phyloP scores from a whole-genome alignment of 2,797 vertebrate species.

The Loris lydekkerianus region DNA sequence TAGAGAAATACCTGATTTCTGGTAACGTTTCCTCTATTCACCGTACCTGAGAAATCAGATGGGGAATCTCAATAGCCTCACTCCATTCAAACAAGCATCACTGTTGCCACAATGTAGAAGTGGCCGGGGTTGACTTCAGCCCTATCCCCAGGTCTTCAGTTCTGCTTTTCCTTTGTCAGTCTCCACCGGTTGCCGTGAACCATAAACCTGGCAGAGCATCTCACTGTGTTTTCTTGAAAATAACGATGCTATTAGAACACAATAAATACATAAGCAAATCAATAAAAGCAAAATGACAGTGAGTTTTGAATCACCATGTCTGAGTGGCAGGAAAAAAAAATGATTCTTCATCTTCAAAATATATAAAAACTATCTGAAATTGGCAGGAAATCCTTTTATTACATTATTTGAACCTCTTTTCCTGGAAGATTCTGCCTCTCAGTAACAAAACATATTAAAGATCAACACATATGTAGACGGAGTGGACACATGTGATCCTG shows the following conservation, averaged over 20 bases:
- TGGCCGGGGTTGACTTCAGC: not conserved
- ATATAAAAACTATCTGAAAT: conserved; percentile 44
- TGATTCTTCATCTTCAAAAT: not conserved
- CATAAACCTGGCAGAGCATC: not conserved
- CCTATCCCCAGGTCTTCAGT: not conserved
- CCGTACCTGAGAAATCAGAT: not conserved
- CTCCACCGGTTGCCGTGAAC: not conserved
- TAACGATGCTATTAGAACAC: conserved; percentile 8
- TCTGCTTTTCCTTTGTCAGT: conserved; percentile 31
- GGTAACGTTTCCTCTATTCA: not conserved
- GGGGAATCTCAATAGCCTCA: not conserved
- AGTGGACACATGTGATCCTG: not conserved
- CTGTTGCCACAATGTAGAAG: not conserved
- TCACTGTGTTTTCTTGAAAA: conserved; percentile 27
- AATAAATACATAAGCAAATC: conserved; percentile 61
- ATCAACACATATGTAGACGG: not conserved
- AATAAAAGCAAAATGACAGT: conserved; percentile 28
- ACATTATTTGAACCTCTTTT: conserved; percentile 32
- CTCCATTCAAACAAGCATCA: not conserved
- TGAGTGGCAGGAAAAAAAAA: conserved; percentile 31
- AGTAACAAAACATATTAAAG: conserved; percentile 13
- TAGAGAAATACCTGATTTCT: conserved; percentile 34
- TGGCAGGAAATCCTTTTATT: not conserved
- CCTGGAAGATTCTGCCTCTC: conserved; percentile 13
- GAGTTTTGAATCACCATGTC: conserved; percentile 4